Percentiles rank a stretch among this genome's conserved stretches.
phyloP scores from a whole-genome alignment of 2,797 vertebrate genomes.

The Percopsis omiscomaycus region DNA sequence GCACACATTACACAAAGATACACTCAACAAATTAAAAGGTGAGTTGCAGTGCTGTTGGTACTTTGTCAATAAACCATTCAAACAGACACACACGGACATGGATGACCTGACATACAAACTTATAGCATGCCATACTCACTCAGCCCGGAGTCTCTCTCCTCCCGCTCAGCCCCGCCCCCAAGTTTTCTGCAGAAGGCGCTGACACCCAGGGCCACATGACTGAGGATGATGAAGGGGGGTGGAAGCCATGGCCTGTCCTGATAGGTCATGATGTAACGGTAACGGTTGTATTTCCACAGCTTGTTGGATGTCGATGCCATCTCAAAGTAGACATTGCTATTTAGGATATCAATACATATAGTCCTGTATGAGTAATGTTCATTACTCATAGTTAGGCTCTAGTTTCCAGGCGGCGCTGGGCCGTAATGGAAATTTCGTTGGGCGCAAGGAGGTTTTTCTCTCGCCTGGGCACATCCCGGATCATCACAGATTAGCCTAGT shows the following conservation, averaged over 20 bases:
- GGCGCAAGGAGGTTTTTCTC: no score
- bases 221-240: constrained; percentile 88
- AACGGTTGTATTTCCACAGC: constrained; percentile 96
- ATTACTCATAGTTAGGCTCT: no score
- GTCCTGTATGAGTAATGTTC: no score
- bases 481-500: no score
- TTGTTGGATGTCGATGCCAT: constrained; percentile 90
- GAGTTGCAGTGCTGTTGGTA: no score
- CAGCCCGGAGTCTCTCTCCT: constrained; percentile 84
- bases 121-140: constrained; percentile 80
- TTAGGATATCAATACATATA: constrained; percentile 2
- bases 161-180: constrained; percentile 72
- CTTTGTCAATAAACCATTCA: not conserved
- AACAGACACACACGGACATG: not conserved
- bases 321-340: constrained; percentile 91
- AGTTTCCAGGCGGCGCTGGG: no score
- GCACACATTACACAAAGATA: not conserved
- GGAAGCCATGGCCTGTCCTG: constrained; percentile 92
- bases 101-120: constrained; percentile 1
- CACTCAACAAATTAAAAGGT: not conserved
- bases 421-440: no score
- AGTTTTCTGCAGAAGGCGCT: constrained; percentile 73
- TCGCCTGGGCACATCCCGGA: no score
- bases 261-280: constrained; percentile 96
- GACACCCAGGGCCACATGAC: constrained; percentile 79